A percentile compares a stretch with the other conserved stretches of the same genome.
Conservation (phyloP, 1,140 invertebrate species). For the Pseudachorutes palmiensis region DNA sequence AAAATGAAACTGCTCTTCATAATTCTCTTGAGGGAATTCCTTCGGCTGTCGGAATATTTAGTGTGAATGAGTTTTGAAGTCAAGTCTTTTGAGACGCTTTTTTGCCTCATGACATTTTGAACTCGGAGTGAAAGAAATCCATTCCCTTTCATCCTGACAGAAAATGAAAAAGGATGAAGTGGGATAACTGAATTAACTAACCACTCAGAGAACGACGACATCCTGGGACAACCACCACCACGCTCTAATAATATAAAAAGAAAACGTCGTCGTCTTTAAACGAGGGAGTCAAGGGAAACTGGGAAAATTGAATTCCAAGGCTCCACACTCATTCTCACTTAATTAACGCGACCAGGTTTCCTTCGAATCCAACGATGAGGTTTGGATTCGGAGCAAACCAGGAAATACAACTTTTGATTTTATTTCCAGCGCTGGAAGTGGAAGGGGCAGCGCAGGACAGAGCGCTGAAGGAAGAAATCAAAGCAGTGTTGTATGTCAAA, state of each 20-base stretch:
- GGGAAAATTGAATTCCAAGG: not conserved
- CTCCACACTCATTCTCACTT: not conserved
- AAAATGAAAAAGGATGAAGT: not conserved
- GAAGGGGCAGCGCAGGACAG: not conserved
- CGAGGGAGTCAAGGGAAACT: not conserved
- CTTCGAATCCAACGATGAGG: not conserved
- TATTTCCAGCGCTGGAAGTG: not conserved
- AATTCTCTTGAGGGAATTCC: not conserved
- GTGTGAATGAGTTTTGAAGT: slow-evolving; percentile 1
- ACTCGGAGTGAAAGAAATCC: not conserved
- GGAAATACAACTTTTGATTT: not conserved
- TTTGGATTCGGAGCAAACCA: too few relatives aligned
- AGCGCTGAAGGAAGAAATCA: not conserved
- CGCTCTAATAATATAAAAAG: not conserved
- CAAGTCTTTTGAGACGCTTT: not conserved
- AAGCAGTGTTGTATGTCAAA: not conserved
- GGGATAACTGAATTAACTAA: slow-evolving; percentile 9
- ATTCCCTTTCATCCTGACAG: not conserved
- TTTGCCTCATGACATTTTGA: slow-evolving; percentile 6
- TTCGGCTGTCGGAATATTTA: slow-evolving; percentile 3
- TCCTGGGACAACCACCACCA: too few relatives aligned
- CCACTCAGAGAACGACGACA: not conserved
- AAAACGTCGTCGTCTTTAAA: not conserved
- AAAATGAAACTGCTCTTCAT: not conserved
- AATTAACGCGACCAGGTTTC: not conserved